Conservation (phyloP, 2,888 invertebrate genomes). For the Drosophila kambysellisi region DNA sequence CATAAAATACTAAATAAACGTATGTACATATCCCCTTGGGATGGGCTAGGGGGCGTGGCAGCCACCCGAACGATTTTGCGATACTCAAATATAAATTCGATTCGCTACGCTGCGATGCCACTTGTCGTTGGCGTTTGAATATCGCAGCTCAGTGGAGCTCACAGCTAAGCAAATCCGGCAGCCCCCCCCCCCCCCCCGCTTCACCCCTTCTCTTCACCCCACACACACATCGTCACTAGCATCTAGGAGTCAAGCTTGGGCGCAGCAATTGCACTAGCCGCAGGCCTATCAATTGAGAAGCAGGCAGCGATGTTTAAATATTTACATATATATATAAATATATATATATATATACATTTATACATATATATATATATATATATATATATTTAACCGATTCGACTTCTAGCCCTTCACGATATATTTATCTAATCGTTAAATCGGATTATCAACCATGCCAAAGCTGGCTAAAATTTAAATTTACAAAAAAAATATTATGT, state of each 20-base stretch:
- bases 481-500: too few species aligned
- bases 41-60: neutral
- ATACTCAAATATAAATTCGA: slow-evolving; percentile 66
- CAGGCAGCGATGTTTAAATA: neutral
- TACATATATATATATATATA: neutral
- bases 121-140: slow-evolving; percentile 43
- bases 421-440: neutral
- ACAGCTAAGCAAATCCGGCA: neutral
- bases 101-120: slow-evolving; percentile 43
- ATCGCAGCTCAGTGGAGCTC: slow-evolving; percentile 34
- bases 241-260: slow-evolving; percentile 2
- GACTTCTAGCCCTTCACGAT: neutral
- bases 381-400: neutral
- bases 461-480: neutral
- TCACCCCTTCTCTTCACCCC: neutral
- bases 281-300: slow-evolving; percentile 51
- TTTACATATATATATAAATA: neutral
- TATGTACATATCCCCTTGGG: neutral
- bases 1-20: neutral
- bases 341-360: neutral
- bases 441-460: neutral
- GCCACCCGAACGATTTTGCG: slow-evolving; percentile 37
- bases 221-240: neutral
- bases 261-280: slow-evolving; percentile 46
- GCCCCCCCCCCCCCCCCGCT: too few species aligned